Evolutionary conservation across 2,797 vertebrate genomes (phyloP), one percentile per base, ranked within the genome.

Genomic region (Pteropus rufus): DNA sequence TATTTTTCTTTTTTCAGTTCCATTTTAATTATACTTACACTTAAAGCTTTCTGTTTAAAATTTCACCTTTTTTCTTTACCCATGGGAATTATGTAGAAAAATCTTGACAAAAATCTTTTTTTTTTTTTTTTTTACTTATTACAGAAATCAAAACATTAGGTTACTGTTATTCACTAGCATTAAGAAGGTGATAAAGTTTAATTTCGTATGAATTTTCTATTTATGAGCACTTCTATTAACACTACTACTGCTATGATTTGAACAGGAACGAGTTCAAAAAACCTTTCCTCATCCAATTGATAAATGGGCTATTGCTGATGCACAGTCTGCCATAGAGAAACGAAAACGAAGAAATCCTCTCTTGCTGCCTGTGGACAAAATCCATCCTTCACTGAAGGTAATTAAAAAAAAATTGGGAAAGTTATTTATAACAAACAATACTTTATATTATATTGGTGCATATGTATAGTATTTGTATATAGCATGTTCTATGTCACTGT

Each of bases 281-380:
- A 99, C 99, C 0, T 99, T 99, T 96, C 99, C 99, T 75, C 99
- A 99, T 97, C 99, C 99, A 10, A 99, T 99, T 97, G 99, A 99
- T 98, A 99, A 99, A 96, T 99, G 99, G 99, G 99, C 99, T 0
- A 99, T 99, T 10, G 99, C 99, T 1, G 99, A 99, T 46, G 99
- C 99, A 3, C 99, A 99, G 97, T 99, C 99, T 29, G 99, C 99
- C 8, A 99, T 99, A 82, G 99, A 99, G 98, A 99, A 99, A 85
- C 98, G 99, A 24, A 99, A 99, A 97, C 98, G 99, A 97, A 99
- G 99, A 94, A 99, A 99, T 97, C 99, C 99, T 15, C 98, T 99
- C 85, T 99, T 99, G 89, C 98, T 99, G 54, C 99, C 99, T 14
- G 99, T 99, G 98, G 99, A 99, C 98, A 99, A 99, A 98, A 99